Evolutionary conservation across 2,888 invertebrate genomes (phyloP).

Genomic region (Tanytarsus gracilentus): DNA sequence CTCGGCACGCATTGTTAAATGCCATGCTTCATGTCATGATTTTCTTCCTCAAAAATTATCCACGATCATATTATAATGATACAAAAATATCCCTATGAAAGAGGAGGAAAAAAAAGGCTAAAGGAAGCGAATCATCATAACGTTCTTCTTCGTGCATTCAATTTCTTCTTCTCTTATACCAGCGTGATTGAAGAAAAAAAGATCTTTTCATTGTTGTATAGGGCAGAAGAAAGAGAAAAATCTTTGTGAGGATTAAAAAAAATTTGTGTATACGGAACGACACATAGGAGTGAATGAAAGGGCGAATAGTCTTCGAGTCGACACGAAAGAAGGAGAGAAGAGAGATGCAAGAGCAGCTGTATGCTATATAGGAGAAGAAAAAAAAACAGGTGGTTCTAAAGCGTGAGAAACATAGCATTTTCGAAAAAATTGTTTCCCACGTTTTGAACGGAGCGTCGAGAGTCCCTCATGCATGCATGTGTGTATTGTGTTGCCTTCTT

Average conservation of each 20-base stretch:
- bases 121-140: constrained; percentile 27
- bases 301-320: neutral
- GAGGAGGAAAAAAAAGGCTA: too few relatives aligned
- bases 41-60: constrained; percentile 25
- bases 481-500: neutral
- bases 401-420: constrained; percentile 1
- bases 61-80: constrained; percentile 27
- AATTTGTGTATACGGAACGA: neutral
- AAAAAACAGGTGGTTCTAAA: constrained; percentile 28
- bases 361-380: constrained; percentile 22
- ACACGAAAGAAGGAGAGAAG: neutral
- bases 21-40: constrained; percentile 16
- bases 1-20: constrained; percentile 6
- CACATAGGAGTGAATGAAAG: neutral
- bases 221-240: neutral
- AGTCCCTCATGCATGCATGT: neutral
- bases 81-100: constrained; percentile 13
- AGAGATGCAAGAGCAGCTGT: constrained; percentile 21
- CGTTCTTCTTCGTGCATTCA: constrained; percentile 17
- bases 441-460: neutral
- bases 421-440: constrained; percentile 12
- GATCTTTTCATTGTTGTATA: constrained; percentile 3
- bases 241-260: neutral
- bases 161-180: neutral
- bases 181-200: neutral